Evolutionary conservation across 2,797 vertebrate species (phyloP), one percentile per base, ranked within the genome.

Genomic region (Mallotus villosus): DNA sequence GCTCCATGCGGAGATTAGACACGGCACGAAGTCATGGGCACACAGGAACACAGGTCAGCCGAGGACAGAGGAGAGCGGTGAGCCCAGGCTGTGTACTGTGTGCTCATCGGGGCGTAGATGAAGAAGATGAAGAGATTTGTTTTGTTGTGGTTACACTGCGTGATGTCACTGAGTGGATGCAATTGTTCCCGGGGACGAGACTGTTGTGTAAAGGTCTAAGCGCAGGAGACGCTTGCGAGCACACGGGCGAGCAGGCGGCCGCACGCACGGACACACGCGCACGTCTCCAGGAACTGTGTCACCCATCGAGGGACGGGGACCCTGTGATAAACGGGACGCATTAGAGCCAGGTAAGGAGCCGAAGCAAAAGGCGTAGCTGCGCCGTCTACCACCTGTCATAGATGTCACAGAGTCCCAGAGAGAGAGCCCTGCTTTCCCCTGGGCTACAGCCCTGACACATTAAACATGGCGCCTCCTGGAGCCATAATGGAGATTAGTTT

Each of bases 401-500:
- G 80, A 76, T 74, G 82, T 82, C 14, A 1, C 67, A n/a, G 27
- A 67, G 32, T 7, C 21, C 9, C 59, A 51, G 60, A 66, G 78
- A 66, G 78, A 55, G 17, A 67, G 72, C 2, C 7, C 63, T 41
- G 37, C 68, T 46, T 70, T 55, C 66, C 37, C 76, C 32, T 24
- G 57, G 4, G 70, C 37, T 6, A 77, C 84, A 83, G 69, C 5
- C 32, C 67, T 64, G 82, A 81, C 78, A 74, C 89, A 88, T 85
- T 85, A 82, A 72, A 68, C 27, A 68, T 75, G 59, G 62, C 51
- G 63, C 63, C 57, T 74, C 4, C 37, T 41, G 37, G 37, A 85
- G 37, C 81, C 73, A 86, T 87, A 81, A 89, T 82, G 79, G 68
- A 87, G 83, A 73, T 78, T 66, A 75, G 69, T 57, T 63, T 34